Base-by-base conservation (phyloP, 1,140 invertebrate genomes). In the Melitaea cinxia region DNA sequence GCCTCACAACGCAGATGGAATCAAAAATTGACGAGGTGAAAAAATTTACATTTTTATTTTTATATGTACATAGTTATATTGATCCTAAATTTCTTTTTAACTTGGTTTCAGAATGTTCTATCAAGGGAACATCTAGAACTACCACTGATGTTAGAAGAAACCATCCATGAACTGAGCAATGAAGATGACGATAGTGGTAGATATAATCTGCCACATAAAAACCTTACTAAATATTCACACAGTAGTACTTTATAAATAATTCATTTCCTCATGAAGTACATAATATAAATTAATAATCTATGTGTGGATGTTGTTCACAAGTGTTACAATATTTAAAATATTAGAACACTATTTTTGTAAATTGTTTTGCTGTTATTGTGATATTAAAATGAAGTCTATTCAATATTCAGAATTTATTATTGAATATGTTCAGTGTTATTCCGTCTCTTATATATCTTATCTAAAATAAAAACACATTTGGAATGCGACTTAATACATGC, bases 121-220 rank as follows among this genome's bases (percentile, higher is more conserved):
- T 68, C 72, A 19, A 61, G 54, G 70, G 78, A 52, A 75, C 85
- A 39, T 72, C 26, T 82, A 55, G 77, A 82, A 19, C 56, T 87
- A 24, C 83, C 83, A 23, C 56, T 88, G 6, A 80, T 74, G 60
- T 70, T 89, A 37, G 85, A 85, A 61, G 84, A 82, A 68, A 75
- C 76, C 33, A 85, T 87, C 56, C 78, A 83, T 70, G 87, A 89
- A 78, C 75, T 79, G 1, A 85, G 78, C 49, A 77, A 83, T 75
- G 84, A 87, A 68, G 85, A 89, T 63, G 79, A 86, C 54, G 80
- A 87, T 15, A 85, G 77, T 73, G 63, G 73, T 15, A 61, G 54
- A 15, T 80, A 73, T 68, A 55, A 73, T 56, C 70, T 73, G 19
- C 33, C 68, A 10, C 65, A 73, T 55, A 85, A 71, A 73, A 78